A percentile compares a stretch with the other conserved stretches of the same genome.
Conservation (phyloP, 1,140 invertebrate species). For the Dolichoris vasculosae region DNA sequence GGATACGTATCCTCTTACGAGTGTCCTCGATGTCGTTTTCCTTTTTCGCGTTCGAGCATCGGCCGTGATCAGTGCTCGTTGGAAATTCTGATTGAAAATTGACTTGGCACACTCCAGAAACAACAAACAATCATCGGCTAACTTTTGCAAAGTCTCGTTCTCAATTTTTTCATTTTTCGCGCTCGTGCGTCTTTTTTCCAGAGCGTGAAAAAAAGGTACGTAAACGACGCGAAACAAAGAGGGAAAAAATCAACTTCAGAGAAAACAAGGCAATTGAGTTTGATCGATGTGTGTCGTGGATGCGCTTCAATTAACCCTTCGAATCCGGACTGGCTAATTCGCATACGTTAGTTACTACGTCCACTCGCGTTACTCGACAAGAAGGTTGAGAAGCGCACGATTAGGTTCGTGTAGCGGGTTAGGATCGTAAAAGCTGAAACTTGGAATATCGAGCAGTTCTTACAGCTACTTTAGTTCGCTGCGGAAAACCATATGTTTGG, state of each 20-base stretch:
- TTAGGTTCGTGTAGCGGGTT: not conserved
- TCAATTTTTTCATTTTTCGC: slow-evolving; percentile 23
- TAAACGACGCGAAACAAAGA: not conserved
- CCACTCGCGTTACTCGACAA: not conserved
- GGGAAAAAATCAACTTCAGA: not conserved
- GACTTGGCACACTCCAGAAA: not conserved
- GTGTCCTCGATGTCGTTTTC: no score
- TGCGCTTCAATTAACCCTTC: slow-evolving; percentile 39
- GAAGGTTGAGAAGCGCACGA: not conserved
- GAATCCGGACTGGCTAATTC: not conserved
- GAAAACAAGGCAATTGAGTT: slow-evolving; percentile 32
- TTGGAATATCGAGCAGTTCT: slow-evolving; percentile 41
- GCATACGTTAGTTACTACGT: not conserved
- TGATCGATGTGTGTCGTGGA: not conserved
- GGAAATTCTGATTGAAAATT: not conserved
- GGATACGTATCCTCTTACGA: no score
- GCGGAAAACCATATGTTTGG: not conserved
- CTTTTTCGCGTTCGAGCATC: not conserved
- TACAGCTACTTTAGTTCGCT: slow-evolving; percentile 25
- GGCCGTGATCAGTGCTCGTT: not conserved
- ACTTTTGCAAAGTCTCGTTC: not conserved
- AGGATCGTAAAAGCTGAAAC: slow-evolving; percentile 3
- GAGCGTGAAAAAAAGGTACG: not conserved
- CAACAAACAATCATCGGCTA: not conserved
- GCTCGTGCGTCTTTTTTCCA: not conserved